Evolutionary conservation across 2,888 invertebrate species (phyloP), one percentile per base, ranked within the genome.

Genomic region (Eupelmus urozonus): DNA sequence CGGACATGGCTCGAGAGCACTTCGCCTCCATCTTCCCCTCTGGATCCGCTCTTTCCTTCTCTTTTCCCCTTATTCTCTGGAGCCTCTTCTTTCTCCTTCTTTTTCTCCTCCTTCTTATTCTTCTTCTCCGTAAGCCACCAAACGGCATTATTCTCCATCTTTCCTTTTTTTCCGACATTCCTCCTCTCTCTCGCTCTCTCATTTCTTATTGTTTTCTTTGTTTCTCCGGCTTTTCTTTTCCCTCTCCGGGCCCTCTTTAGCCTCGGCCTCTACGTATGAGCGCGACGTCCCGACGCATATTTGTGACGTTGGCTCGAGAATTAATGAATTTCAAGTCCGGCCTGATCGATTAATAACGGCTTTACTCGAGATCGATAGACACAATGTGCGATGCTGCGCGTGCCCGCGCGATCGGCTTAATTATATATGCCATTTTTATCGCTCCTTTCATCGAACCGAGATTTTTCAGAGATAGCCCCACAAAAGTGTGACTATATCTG

Each of bases 271-370:
- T 66, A 5, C 11, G 53, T 57, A 34, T 34, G 45, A 7, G n/a
- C 53, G 18, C 53, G 18, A 42, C n/a, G 11, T 40, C 23, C n/a
- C 2, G n/a, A 42, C 27, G n/a, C n/a, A 59, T 65, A 57, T 66
- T 66, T 59, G 29, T 45, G 65, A 73, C 59, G 49, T 53, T 60
- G 40, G 45, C 25, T 16, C 27, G 53, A 51, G 57, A 62, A 76
- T 76, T 62, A 69, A 76, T 76, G 62, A 49, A 74, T 66, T 74
- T 29, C 55, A 13, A 49, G 23, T 27, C 7, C 1, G 7, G 57
- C 7, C 18, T 66, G 73, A 74, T 74, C 65, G 73, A 66, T 66
- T 66, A 66, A 74, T 74, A 74, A 74, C 73, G 73, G 73, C 66
- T 74, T 55, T 49, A 66, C 45, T 16, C 20, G 27, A 16, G 40